Conservation (phyloP, 2,797 vertebrate species). For the Sternarchorhynchus goeldii region DNA sequence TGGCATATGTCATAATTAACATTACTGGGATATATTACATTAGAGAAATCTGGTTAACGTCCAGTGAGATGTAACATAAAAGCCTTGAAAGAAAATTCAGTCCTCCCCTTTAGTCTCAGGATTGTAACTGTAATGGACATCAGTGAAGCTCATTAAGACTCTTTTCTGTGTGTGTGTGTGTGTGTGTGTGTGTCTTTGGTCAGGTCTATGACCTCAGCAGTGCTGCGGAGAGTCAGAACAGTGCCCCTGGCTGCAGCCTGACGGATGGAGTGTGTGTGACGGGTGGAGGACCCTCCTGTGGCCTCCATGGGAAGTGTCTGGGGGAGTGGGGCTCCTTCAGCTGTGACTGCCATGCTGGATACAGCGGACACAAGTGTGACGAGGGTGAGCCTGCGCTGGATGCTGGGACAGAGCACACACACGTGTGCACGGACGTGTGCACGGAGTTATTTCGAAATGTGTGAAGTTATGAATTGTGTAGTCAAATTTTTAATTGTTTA, state of each 20-base stretch:
- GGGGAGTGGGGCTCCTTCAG: slow-evolving; percentile 83
- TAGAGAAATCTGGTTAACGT: no score
- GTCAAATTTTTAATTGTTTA: no score
- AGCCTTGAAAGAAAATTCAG: no score
- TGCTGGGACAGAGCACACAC: background rate
- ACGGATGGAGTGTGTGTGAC: slow-evolving; percentile 80
- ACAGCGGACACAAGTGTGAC: slow-evolving; percentile 81
- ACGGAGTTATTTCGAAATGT: no score
- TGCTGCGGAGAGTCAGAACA: slow-evolving; percentile 83
- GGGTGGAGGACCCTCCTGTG: slow-evolving; percentile 76
- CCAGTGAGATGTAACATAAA: no score
- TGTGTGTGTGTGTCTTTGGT: slow-evolving; percentile 39
- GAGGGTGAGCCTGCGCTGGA: slow-evolving; percentile 67
- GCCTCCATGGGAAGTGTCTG: slow-evolving; percentile 78
- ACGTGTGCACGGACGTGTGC: no score
- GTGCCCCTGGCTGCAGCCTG: slow-evolving; percentile 76
- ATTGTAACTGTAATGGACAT: slow-evolving; percentile 26
- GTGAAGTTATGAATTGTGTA: no score
- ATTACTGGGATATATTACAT: background rate
- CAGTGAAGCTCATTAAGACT: slow-evolving; percentile 28
- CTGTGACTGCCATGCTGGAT: slow-evolving; percentile 84
- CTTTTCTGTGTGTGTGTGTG: slow-evolving; percentile 38
- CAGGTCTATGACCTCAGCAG: slow-evolving; percentile 85
- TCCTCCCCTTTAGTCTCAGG: background rate
- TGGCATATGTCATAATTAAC: background rate